Percentiles rank a stretch among this genome's conserved stretches.
phyloP scores from a whole-genome alignment of 2,113 vertebrate genomes.

The Rhynchomys soricoides region DNA sequence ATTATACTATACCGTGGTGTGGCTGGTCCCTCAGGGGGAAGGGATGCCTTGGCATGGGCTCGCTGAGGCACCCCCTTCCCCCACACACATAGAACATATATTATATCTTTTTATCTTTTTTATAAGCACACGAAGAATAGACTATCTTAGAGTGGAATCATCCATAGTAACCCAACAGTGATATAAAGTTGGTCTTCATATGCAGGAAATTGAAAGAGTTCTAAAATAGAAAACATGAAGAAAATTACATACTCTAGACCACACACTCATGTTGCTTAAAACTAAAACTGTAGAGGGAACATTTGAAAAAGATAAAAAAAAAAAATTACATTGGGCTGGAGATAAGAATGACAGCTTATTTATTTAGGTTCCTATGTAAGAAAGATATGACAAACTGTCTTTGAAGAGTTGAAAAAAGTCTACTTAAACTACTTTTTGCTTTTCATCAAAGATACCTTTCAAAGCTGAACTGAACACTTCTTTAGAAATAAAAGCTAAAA shows the following conservation, averaged over 20 bases:
- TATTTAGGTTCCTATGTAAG: not conserved
- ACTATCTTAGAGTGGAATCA: not conserved
- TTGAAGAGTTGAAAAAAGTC: not conserved
- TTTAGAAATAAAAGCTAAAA: not conserved
- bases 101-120: too few species aligned
- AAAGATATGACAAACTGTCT: not conserved
- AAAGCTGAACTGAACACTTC: not conserved
- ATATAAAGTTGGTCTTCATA: not conserved
- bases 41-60: too few species aligned
- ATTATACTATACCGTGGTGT: too few species aligned
- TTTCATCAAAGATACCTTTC: not conserved
- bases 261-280: not conserved
- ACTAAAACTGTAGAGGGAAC: not conserved
- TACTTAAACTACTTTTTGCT: not conserved
- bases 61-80: too few species aligned
- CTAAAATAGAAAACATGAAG: not conserved
- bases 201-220: not conserved
- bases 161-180: not conserved
- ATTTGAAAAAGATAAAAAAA: not conserved
- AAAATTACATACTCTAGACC: not conserved
- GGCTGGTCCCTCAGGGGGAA: too few species aligned
- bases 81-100: too few species aligned
- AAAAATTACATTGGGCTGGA: not conserved
- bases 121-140: too few species aligned
- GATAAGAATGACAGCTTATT: not conserved